phyloP scores from a whole-genome alignment of 1,140 invertebrate species.

The Panonychus citri region DNA sequence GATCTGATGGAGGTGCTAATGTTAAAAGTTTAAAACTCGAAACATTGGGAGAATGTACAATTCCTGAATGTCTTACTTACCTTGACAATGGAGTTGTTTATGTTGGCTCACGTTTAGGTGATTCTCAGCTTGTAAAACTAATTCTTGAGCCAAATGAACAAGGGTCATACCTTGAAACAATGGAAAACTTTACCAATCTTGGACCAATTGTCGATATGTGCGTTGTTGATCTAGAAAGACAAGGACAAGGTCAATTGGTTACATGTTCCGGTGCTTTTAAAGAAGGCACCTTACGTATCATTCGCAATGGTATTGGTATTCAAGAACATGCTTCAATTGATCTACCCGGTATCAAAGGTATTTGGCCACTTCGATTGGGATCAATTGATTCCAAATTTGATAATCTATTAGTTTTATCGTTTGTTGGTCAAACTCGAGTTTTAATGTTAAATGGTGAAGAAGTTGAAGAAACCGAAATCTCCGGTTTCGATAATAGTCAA shows the following conservation, averaged over 20 bases:
- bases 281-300: slow-evolving; percentile 87
- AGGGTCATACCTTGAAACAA: slow-evolving; percentile 68
- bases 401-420: slow-evolving; percentile 72
- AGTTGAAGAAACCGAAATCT: slow-evolving; percentile 77
- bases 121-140: slow-evolving; percentile 83
- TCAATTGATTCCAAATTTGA: slow-evolving; percentile 35
- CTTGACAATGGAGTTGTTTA: slow-evolving; percentile 95
- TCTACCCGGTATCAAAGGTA: slow-evolving; percentile 83
- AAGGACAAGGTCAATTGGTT: slow-evolving; percentile 91
- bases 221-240: slow-evolving; percentile 79
- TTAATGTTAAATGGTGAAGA: slow-evolving; percentile 72
- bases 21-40: slow-evolving; percentile 85
- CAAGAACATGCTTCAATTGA: slow-evolving; percentile 94
- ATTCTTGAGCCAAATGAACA: slow-evolving; percentile 58
- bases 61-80: slow-evolving; percentile 95
- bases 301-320: slow-evolving; percentile 89
- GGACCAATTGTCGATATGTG: slow-evolving; percentile 96
- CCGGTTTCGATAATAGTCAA: slow-evolving; percentile 62
- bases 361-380: slow-evolving; percentile 70
- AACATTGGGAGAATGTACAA: slow-evolving; percentile 67
- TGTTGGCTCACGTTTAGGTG: slow-evolving; percentile 81
- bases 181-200: slow-evolving; percentile 91
- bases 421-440: slow-evolving; percentile 79
- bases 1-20: slow-evolving; percentile 41
- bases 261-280: slow-evolving; percentile 93